Conservation (phyloP, 2,888 invertebrate species). For the Argyra leucocephala region DNA sequence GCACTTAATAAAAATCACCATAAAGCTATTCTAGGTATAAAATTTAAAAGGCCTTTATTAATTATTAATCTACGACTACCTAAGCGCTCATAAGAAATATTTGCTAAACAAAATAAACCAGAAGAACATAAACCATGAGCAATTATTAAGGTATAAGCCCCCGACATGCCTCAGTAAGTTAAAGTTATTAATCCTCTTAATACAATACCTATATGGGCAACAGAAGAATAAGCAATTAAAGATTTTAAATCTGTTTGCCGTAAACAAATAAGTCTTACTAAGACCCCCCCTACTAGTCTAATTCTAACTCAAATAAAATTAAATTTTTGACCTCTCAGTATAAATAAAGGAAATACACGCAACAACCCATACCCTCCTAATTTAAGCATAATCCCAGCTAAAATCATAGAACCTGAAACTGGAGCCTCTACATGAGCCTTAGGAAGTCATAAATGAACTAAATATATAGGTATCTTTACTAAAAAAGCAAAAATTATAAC, state of each 20-base stretch:
- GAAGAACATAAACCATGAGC: constrained; percentile 58
- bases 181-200: constrained; percentile 50
- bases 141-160: constrained; percentile 52
- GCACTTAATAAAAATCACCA: no score
- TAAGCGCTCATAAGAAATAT: constrained; percentile 54
- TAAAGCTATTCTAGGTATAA: no score
- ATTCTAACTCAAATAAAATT: constrained; percentile 49
- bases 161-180: constrained; percentile 47
- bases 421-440: no score
- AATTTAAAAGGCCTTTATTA: no score
- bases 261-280: no score
- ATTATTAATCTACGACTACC: constrained; percentile 52
- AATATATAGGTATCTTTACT: constrained; percentile 62
- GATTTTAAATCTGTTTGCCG: constrained; percentile 60
- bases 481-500: constrained; percentile 62
- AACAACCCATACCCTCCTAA: constrained; percentile 61
- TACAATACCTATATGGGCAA: constrained; percentile 59
- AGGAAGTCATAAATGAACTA: no score
- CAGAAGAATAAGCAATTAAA: constrained; percentile 61
- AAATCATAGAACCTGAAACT: constrained; percentile 63
- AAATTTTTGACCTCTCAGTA: no score
- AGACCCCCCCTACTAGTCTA: constrained; percentile 50
- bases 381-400: constrained; percentile 63
- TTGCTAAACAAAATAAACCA: constrained; percentile 56
- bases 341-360: no score